Conservation (phyloP, 2,797 vertebrate species). For the Clarias platycephalus region DNA sequence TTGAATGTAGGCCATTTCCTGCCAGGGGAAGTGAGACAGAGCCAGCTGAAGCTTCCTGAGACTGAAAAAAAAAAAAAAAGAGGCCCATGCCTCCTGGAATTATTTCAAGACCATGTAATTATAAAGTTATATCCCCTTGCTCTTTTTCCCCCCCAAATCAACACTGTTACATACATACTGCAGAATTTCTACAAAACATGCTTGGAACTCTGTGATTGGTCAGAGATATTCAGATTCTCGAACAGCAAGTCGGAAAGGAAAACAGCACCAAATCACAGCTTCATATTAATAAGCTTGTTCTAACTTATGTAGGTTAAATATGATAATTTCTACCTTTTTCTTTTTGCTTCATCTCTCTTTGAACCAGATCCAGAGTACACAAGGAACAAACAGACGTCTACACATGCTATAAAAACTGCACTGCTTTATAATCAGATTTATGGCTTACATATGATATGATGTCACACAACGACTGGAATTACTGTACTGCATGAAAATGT, state of each 20-base stretch:
- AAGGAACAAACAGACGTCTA: conserved; percentile 7
- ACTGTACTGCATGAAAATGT: conserved; percentile 20
- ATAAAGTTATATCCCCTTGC: neutral
- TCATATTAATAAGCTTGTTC: neutral
- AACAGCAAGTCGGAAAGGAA: neutral
- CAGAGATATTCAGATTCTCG: neutral
- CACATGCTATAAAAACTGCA: conserved; percentile 54
- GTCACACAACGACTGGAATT: neutral
- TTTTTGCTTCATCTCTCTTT: neutral
- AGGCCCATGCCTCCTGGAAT: conserved; percentile 25
- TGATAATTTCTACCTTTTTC: neutral
- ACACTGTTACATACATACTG: neutral
- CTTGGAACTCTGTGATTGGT: neutral
- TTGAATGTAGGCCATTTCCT: conserved; percentile 58
- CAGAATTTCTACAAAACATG: neutral
- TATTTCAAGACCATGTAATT: neutral
- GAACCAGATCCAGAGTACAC: neutral
- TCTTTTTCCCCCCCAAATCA: neutral
- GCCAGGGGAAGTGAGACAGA: conserved; percentile 49
- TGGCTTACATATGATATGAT: conserved; percentile 41
- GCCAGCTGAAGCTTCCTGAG: conserved; percentile 42
- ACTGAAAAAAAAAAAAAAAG: conserved; percentile 28
- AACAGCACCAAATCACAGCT: neutral
- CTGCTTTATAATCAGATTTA: conserved; percentile 48
- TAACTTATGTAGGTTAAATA: neutral